Conservation (phyloP, 1,140 invertebrate species). For the Drosophila nigrodunni region DNA sequence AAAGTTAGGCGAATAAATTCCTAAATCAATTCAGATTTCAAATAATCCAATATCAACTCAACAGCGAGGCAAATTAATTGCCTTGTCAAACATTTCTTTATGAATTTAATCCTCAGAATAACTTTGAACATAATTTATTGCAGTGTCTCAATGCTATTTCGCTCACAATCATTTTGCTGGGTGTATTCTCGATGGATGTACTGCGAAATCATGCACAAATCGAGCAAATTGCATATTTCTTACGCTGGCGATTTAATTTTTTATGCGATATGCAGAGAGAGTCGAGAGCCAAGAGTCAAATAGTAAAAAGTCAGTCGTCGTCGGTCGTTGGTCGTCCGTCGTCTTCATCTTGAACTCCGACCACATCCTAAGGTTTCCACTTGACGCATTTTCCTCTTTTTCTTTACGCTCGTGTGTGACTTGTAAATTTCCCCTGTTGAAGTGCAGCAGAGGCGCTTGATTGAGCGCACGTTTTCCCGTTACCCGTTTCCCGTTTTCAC, state of each 20-base stretch:
- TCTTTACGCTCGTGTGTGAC: conserved; percentile 58
- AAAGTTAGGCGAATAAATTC: no score
- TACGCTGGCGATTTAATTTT: conserved; percentile 72
- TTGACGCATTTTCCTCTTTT: conserved; percentile 41
- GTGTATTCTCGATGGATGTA: conserved; percentile 32
- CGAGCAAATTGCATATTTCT: conserved; percentile 72
- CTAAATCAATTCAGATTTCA: no score
- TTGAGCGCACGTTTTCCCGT: conserved; percentile 73
- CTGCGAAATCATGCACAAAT: conserved; percentile 72
- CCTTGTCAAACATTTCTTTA: not conserved
- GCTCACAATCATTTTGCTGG: conserved; percentile 18
- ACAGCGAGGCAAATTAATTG: no score
- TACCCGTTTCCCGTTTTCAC: conserved; percentile 40
- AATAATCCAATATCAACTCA: no score
- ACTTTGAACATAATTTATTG: not conserved
- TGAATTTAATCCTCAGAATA: not conserved
- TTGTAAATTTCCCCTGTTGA: conserved; percentile 79
- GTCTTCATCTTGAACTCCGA: conserved; percentile 35
- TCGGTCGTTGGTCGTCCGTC: not conserved
- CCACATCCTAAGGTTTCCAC: conserved; percentile 33
- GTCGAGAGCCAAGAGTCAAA: not conserved
- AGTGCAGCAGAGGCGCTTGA: conserved; percentile 69
- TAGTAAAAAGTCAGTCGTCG: not conserved
- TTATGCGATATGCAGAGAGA: conserved; percentile 63
- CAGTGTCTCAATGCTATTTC: not conserved